Evolutionary conservation across 2,113 vertebrate genomes (phyloP).

Genomic region (Brevimyrus niger): DNA sequence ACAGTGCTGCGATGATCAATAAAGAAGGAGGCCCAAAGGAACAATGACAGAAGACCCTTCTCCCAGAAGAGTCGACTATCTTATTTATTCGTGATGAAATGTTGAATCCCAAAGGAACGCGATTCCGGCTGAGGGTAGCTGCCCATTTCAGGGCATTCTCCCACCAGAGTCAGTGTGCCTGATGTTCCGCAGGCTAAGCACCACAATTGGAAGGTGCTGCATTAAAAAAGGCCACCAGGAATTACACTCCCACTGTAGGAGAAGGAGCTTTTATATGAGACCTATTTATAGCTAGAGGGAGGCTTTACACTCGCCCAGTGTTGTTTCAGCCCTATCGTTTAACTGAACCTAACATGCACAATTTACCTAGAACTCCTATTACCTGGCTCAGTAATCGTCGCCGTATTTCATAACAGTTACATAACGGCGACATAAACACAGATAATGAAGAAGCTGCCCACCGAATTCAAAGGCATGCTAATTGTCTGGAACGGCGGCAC

Average conservation of each 20-base stretch:
- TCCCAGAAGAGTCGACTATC: background rate
- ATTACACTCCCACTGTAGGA: background rate
- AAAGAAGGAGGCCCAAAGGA: background rate
- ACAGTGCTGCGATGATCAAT: background rate
- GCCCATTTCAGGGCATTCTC: background rate
- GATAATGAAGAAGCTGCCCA: background rate
- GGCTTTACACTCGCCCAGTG: background rate
- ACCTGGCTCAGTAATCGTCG: background rate
- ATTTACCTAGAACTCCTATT: background rate
- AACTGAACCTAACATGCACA: background rate
- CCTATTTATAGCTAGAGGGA: background rate
- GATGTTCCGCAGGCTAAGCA: background rate
- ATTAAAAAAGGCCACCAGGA: background rate
- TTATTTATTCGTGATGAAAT: background rate
- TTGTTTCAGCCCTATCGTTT: background rate
- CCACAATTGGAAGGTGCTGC: background rate
- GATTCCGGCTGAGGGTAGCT: background rate
- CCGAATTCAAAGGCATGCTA: background rate
- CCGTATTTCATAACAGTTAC: background rate
- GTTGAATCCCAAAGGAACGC: background rate
- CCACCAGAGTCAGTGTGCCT: background rate
- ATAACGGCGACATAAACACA: background rate
- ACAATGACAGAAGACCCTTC: background rate
- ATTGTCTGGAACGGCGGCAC: background rate
- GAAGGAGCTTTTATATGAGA: background rate